Base-by-base conservation (phyloP, 2,113 vertebrate genomes). In the Pelvicachromis taeniatus region DNA sequence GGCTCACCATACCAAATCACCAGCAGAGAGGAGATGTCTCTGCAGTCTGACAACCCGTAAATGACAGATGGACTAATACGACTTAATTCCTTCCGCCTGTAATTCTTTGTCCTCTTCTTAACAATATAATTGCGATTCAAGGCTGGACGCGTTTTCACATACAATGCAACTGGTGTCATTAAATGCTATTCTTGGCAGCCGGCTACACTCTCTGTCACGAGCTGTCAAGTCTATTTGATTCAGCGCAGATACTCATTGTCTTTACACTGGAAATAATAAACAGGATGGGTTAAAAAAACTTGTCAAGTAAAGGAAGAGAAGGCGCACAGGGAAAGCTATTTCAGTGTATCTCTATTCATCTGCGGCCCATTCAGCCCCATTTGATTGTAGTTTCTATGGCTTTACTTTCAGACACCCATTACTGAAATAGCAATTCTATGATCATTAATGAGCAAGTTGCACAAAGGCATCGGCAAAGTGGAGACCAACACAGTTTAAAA, bases 41-140 rank as follows among this genome's bases (percentile, higher is more conserved):
- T n/a, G 1, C 85, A 83, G 90, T 84, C 84, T 83, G 87, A 92
- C 81, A 77, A 73, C 50, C 83, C 82, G 6, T 70, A 88, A 88
- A 81, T 90, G 88, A 91, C 92, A 93, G 93, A 94, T 92, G 93
- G 90, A 91, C 91, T 92, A 92, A 93, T 93, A 61, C 77, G 50
- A 83, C 91, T 92, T 93, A 93, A 93, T 92, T 92, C 89, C 84
- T 31, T 81, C 83, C 19, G 90, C 90, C 87, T 91, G 91, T 83
- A 83, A 88, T 83, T 89, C 85, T 90, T 86, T 83, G 87, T 89
- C 81, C 82, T 21, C 19, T 65, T 84, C 82, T 91, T 84, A 87
- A 89, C 88, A 70, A 61, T 61, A 38, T 86, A 82, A 91, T 89
- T 88, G 84, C 48, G 52, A 83, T 84, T 84, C 53, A 17, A 80